Conservation (phyloP, 2,113 vertebrate genomes). For the Hypomesus transpacificus region DNA sequence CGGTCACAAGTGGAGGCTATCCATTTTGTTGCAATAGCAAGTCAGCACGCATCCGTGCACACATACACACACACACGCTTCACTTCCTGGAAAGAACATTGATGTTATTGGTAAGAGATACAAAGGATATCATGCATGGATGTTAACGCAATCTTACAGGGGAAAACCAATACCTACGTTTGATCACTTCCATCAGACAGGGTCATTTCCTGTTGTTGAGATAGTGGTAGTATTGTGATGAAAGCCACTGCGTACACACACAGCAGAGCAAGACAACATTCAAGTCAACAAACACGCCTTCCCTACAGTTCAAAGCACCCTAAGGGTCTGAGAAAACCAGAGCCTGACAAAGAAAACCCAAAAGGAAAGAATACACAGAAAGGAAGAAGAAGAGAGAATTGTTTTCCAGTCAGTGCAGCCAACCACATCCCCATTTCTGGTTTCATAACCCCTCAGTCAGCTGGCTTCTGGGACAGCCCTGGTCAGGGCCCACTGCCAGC, state of each 20-base stretch:
- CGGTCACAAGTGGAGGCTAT: constrained; percentile 31
- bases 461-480: neutral
- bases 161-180: constrained; percentile 50
- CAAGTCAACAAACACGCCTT: neutral
- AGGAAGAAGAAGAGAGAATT: constrained; percentile 37
- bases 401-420: constrained; percentile 50
- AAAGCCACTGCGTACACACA: constrained; percentile 32
- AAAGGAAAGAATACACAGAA: neutral
- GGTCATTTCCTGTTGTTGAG: constrained; percentile 42
- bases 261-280: neutral
- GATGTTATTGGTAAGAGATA: constrained; percentile 42
- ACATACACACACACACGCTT: neutral
- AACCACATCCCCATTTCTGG: constrained; percentile 55
- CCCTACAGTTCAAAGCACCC: constrained; percentile 9
- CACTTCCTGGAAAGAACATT: neutral
- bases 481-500: neutral
- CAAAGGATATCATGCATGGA: constrained; percentile 29
- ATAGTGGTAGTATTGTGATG: neutral
- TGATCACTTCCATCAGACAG: constrained; percentile 42
- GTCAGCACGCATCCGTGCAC: neutral
- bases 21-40: constrained; percentile 18
- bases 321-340: constrained; percentile 7
- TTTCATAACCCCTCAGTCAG: constrained; percentile 47
- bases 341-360: constrained; percentile 18
- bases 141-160: constrained; percentile 37